Evolutionary conservation across 2,113 vertebrate species (phyloP), one percentile per base, ranked within the genome.

Genomic region (Hydrolagus affinis): DNA sequence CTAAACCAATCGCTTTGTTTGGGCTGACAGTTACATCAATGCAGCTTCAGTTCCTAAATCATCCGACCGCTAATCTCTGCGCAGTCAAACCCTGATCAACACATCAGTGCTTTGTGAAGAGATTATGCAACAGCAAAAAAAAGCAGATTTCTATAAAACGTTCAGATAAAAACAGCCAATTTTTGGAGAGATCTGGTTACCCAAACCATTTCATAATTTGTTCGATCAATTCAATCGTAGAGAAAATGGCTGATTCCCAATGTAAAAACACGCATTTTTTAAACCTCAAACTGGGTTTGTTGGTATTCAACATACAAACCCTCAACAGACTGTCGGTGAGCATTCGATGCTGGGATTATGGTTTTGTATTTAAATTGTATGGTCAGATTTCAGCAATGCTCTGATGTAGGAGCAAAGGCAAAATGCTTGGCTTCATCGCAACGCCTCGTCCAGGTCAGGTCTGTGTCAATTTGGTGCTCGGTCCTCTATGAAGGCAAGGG

Each of bases 131-230:
- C 25, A 23, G 62, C 28, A 80, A n/a, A n/a, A n/a, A 44, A 44
- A 44, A 44, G 44, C 60, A n/a, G 77, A 60, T 80, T 80, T 80
- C 11, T 80, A 60, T 60, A 64, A 44, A 80, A 80, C 77, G 25
- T 14, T n/a, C 77, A 80, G 77, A 80, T 80, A 80, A 80, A 80
- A 80, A 80, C 44, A 80, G 77, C 59, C 77, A 80, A 80, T 80
- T 80, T 80, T 57, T n/a, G n/a, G n/a, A n/a, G 23, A 64, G 59
- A 1, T 62, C 77, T 64, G 62, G 62, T n/a, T 64, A 80, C 17
- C 77, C 19, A 23, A 30, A n/a, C 60, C 77, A 80, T 30, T 78
- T 78, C 12, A 28, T 80, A 57, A 64, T 80, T 64, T 25, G 23
- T 64, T 80, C 77, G 64, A n/a, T n/a, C 59, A 28, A 30, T 28